These are phyloP conservation scores for Prunella himalayana DNA, from an alignment of 2,113 vertebrate genomes.

Conservation along the genomic window DNA sequence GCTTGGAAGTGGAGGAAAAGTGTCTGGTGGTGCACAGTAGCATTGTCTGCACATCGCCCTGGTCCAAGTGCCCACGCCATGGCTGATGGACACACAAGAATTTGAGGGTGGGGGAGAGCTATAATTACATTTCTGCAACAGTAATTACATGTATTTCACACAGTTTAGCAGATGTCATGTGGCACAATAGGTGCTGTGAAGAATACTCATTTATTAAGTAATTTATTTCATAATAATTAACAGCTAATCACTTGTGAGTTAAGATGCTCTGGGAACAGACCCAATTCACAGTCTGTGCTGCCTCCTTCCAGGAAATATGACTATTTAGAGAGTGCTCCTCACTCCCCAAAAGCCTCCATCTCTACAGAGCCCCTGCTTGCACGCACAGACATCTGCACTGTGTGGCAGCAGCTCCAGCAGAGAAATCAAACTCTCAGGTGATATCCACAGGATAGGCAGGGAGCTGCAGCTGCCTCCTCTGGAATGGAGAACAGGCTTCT, in stretches of 20 bases:
- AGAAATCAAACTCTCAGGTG: not conserved
- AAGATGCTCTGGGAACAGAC: conserved; percentile 29
- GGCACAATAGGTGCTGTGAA: not conserved
- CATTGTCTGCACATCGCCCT: accelerated
- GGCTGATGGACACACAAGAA: not conserved
- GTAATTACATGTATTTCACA: not conserved
- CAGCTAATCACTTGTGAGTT: not conserved
- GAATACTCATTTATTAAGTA: conserved; percentile 32
- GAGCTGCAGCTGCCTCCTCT: not conserved
- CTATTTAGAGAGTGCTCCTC: not conserved
- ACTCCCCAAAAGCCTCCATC: not conserved
- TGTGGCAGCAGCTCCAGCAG: not conserved
- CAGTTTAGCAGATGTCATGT: not conserved
- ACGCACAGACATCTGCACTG: not conserved
- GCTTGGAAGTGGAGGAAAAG: not conserved
- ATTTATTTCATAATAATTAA: conserved; percentile 59
- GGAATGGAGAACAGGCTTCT: not conserved
- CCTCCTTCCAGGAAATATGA: not conserved
- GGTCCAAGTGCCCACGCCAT: not conserved
- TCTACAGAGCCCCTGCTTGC: not conserved
- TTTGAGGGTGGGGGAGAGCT: not conserved
- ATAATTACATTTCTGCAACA: not conserved
- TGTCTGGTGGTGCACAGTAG: not conserved
- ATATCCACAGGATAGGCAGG: not conserved
- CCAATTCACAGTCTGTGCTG: not conserved